A percentile compares a stretch with the other conserved stretches of the same genome.
Conservation (phyloP, 2,888 invertebrate species). For the Carabus problematicus region DNA sequence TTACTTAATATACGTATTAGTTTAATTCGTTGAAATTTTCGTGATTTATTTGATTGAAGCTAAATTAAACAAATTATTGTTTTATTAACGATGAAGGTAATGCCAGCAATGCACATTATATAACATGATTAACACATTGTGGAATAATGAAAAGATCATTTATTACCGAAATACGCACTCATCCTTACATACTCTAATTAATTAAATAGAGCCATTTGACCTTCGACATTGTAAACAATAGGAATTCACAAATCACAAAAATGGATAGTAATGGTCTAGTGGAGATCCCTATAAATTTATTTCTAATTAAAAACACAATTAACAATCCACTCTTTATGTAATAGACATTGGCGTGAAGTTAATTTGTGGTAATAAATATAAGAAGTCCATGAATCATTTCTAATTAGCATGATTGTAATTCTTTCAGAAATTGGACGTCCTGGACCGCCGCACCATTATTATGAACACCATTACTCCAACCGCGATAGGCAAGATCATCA, state of each 20-base stretch:
- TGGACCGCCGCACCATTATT: slow-evolving; percentile 3
- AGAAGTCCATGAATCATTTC: background rate
- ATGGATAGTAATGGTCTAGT: too few relatives aligned
- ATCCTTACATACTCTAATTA: slow-evolving; percentile 35
- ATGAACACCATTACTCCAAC: slow-evolving; percentile 43
- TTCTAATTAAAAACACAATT: background rate
- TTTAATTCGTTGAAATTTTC: too few relatives aligned
- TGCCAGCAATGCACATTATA: too few relatives aligned
- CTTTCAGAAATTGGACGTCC: background rate
- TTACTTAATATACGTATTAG: too few relatives aligned
- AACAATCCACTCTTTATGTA: background rate
- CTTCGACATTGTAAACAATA: slow-evolving; percentile 37
- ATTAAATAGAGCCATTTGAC: slow-evolving; percentile 26
- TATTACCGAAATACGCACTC: background rate
- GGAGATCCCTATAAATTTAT: too few relatives aligned
- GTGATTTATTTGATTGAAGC: too few relatives aligned
- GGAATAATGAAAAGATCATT: too few relatives aligned
- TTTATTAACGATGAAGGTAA: too few relatives aligned
- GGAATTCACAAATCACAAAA: background rate
- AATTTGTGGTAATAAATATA: too few relatives aligned
- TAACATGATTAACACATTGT: too few relatives aligned
- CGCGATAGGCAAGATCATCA: slow-evolving; percentile 31
- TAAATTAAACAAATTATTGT: too few relatives aligned
- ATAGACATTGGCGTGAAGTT: background rate
- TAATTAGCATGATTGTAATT: background rate